These are phyloP conservation scores for Oreocharis arfaki DNA, from an alignment of 2,113 vertebrate species.

Conservation along the genomic window DNA sequence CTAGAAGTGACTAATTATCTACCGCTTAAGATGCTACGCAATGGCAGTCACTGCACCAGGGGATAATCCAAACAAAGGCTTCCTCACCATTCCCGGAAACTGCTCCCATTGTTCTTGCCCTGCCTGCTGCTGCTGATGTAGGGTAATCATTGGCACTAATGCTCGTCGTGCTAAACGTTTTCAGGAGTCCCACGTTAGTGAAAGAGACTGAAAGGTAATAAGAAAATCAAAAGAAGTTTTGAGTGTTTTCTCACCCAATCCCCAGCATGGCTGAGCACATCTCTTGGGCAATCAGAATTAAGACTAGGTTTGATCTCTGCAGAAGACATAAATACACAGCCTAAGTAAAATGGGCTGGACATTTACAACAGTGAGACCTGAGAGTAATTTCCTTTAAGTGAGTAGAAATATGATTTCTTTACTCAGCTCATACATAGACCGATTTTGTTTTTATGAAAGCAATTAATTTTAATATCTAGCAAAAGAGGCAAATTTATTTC, in stretches of 20 bases:
- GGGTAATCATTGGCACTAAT: neutral
- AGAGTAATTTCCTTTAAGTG: neutral
- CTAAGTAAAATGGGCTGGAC: neutral
- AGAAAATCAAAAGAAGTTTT: neutral
- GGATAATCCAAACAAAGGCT: conserved; percentile 22
- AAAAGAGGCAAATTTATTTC: neutral
- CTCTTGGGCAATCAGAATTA: neutral
- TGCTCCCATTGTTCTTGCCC: conserved; percentile 19
- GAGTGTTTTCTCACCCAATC: neutral
- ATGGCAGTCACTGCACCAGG: neutral
- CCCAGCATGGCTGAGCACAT: neutral
- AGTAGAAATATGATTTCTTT: neutral
- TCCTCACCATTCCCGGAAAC: conserved; percentile 21
- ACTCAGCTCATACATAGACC: neutral
- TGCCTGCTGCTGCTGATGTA: neutral
- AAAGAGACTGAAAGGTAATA: neutral
- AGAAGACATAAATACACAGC: neutral
- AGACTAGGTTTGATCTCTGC: neutral
- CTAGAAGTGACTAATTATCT: neutral
- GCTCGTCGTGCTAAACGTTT: neutral
- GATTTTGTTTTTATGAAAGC: neutral
- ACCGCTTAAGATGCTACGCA: neutral
- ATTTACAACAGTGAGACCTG: neutral
- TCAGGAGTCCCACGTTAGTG: neutral
- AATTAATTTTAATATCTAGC: neutral